phyloP scores from a whole-genome alignment of 2,113 vertebrate species.

The Pungitius pungitius region DNA sequence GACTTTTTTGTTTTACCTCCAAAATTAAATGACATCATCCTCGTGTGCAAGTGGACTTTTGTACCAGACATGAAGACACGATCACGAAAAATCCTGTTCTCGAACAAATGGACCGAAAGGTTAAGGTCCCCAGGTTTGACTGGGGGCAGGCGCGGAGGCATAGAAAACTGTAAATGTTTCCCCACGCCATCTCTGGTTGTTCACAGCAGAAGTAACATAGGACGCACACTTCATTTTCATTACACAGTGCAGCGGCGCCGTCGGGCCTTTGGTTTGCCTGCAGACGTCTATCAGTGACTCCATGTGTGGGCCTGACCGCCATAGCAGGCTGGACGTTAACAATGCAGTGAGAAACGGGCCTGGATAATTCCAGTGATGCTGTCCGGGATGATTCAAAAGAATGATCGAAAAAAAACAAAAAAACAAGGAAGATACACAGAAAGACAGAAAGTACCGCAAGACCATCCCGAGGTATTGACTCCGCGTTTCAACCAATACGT shows the following conservation, averaged over 20 bases:
- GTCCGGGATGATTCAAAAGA: conserved; percentile 15
- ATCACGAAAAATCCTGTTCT: not conserved
- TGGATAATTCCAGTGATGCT: conserved; percentile 6
- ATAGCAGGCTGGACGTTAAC: not conserved
- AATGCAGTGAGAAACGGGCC: not conserved
- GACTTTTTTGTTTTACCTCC: too few relatives aligned
- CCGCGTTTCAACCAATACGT: too few relatives aligned
- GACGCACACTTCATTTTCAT: conserved; percentile 35
- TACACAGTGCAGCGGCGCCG: not conserved
- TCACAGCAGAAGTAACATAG: conserved; percentile 23
- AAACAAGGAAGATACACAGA: not conserved
- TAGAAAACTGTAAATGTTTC: not conserved
- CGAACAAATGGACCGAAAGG: not conserved
- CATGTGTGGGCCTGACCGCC: not conserved
- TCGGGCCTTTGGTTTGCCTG: conserved; percentile 33
- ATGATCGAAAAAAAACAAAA: not conserved
- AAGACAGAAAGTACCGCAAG: not conserved
- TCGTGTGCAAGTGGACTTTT: not conserved
- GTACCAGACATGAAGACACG: not conserved
- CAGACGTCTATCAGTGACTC: conserved; percentile 27
- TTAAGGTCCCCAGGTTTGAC: not conserved
- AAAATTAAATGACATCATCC: too few relatives aligned
- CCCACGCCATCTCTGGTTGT: conserved; percentile 9
- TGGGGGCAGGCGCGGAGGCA: not conserved
- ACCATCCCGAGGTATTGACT: too few relatives aligned